Base-by-base conservation (phyloP, 2,113 vertebrate genomes). In the Cricetomys ansorgei region DNA sequence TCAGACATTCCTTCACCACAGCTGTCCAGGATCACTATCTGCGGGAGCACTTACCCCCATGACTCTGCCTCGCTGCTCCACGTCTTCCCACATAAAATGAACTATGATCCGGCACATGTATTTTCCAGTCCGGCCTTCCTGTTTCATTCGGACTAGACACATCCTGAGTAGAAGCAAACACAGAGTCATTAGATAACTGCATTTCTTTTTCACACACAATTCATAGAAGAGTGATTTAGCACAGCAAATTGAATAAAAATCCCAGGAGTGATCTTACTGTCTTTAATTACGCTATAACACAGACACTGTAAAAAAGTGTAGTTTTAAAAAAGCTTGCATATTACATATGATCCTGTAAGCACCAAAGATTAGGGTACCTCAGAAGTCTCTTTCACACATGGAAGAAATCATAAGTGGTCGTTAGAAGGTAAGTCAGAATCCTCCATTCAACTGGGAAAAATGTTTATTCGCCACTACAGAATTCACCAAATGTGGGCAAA, bases 1-100 rank as follows among this genome's bases (percentile, higher is more conserved):
- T 55, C 37, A 88, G 45, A 43, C 55, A 70, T 34, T 43, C 29
- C 7, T 40, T 80, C 27, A 57, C 3, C 70, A 16, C 55, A 55
- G 27, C n/a, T 87, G 55, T 76, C 59, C 43, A 67, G 45, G 48
- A 87, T 3, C 11, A 92, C 40, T 72, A 93, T 89, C 45, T 43
- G 79, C 90, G 3, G 94, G 55, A 83, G 16, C n/a, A 98, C 99
- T 99, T 97, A 99, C 99, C 98, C 99, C 99, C 99, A 99, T 99
- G 95, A 99, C 99, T 98, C 99, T 99, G 94, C 99, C 99, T 98
- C 99, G 99, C 98, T 99, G 99, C 29, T 99, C 99, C 1, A 99
- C 99, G 1, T 99, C 99, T 97, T 99, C 99, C 99, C 99, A 99
- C 99, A 99, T 99, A 96, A 99, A 99, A 98, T 99, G 99, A 72